These are phyloP conservation scores for Mythimna vitellina DNA, from an alignment of 2,888 invertebrate species.

Conservation along the genomic window DNA sequence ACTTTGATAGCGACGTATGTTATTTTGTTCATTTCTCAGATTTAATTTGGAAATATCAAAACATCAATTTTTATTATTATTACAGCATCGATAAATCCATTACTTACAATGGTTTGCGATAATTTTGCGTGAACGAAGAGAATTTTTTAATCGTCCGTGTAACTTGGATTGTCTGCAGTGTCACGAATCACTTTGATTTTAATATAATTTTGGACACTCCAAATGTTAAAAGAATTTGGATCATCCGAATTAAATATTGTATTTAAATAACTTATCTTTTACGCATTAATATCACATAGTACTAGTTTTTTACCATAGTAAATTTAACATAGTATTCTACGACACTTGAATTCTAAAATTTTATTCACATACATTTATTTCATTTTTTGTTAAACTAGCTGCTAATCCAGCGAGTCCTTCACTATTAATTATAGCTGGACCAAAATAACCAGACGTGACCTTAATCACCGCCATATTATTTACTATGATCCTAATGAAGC, in stretches of 20 bases:
- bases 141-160: constrained; percentile 22
- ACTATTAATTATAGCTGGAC: constrained; percentile 16
- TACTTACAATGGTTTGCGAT: constrained; percentile 6
- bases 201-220: constrained; percentile 7
- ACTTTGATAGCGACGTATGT: neutral
- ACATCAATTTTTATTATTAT: constrained; percentile 24
- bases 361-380: neutral
- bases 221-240: constrained; percentile 1
- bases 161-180: constrained; percentile 12
- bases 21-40: constrained; percentile 15
- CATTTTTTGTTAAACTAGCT: neutral
- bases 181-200: constrained; percentile 9
- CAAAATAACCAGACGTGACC: constrained; percentile 50
- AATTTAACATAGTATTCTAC: neutral
- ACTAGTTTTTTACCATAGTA: neutral
- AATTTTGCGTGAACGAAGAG: constrained; percentile 42
- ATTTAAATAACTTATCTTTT: neutral
- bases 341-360: neutral
- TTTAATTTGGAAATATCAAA: constrained; percentile 4
- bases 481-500: constrained; percentile 63
- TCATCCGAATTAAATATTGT: neutral
- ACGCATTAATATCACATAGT: neutral
- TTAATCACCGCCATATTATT: constrained; percentile 58
- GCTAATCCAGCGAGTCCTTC: constrained; percentile 4
- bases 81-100: constrained; percentile 14